These are phyloP conservation scores for Heliconius hortense DNA, from an alignment of 2,888 invertebrate genomes.

Conservation along the genomic window DNA sequence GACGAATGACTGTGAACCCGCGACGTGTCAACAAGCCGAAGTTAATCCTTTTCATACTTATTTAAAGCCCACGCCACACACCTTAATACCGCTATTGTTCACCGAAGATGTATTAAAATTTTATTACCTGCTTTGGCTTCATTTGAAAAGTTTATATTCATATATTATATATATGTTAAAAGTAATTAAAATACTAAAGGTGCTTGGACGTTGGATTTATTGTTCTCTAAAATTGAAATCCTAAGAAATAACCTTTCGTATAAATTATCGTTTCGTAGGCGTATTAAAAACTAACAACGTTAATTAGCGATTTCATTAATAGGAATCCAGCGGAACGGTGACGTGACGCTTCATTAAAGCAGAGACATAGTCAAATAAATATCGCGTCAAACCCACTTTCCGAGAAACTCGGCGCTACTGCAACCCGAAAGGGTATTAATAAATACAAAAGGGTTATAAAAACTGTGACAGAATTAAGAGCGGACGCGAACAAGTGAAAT, in stretches of 20 bases:
- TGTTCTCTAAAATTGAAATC: constrained; percentile 24
- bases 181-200: constrained; percentile 14
- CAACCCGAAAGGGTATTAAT: constrained; percentile 77
- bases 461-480: constrained; percentile 81
- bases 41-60: constrained; percentile 77
- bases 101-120: constrained; percentile 55
- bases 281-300: neutral
- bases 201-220: neutral
- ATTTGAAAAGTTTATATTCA: constrained; percentile 28
- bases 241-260: neutral
- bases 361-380: constrained; percentile 73
- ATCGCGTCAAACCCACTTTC: constrained; percentile 78
- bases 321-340: constrained; percentile 61
- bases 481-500: constrained; percentile 81
- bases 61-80: constrained; percentile 62
- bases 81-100: constrained; percentile 69
- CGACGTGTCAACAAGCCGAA: constrained; percentile 77
- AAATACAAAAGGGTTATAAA: constrained; percentile 81
- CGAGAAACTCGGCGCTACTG: constrained; percentile 80
- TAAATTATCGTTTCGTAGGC: no score
- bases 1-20: constrained; percentile 61
- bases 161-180: neutral
- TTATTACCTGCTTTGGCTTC: constrained; percentile 52
- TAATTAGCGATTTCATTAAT: constrained; percentile 38
- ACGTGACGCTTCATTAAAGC: constrained; percentile 79